Evolutionary conservation across 2,888 invertebrate species (phyloP).

Genomic region (Archips xylosteana): DNA sequence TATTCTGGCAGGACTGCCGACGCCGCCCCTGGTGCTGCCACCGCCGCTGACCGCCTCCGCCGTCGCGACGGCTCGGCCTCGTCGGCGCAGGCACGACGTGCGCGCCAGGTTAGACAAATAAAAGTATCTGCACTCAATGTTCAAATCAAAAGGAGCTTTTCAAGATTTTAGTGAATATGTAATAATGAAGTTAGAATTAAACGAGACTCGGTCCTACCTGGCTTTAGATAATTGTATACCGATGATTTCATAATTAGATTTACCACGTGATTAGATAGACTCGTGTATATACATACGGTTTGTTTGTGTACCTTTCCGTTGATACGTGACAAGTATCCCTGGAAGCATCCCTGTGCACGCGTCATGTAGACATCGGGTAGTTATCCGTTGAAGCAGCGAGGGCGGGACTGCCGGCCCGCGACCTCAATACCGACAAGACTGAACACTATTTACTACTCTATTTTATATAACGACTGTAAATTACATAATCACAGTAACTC

Average conservation of each 20-base stretch:
- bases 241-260: conserved; percentile 72
- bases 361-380: conserved; percentile 21
- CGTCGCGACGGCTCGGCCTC: background rate
- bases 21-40: background rate
- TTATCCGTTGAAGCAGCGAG: conserved; percentile 36
- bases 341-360: conserved; percentile 20
- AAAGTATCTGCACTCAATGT: conserved; percentile 84
- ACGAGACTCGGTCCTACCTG: conserved; percentile 77
- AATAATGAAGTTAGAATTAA: conserved; percentile 79
- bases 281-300: conserved; percentile 70
- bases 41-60: background rate
- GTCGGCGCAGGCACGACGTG: conserved; percentile 62
- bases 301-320: conserved; percentile 56
- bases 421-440: conserved; percentile 77
- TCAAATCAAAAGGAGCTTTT: conserved; percentile 85
- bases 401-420: conserved; percentile 48
- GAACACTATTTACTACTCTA: conserved; percentile 83
- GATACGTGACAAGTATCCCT: conserved; percentile 18
- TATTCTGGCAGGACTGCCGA: background rate
- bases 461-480: conserved; percentile 82
- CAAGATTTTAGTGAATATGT: conserved; percentile 79
- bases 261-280: conserved; percentile 63
- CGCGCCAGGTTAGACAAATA: conserved; percentile 83
- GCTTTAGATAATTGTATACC: conserved; percentile 85
- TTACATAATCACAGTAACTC: conserved; percentile 69